Percentiles rank a stretch among this genome's conserved stretches.
These are phyloP conservation scores for Apamea monoglypha DNA, from an alignment of 2,888 invertebrate genomes.

Conservation along the genomic window DNA sequence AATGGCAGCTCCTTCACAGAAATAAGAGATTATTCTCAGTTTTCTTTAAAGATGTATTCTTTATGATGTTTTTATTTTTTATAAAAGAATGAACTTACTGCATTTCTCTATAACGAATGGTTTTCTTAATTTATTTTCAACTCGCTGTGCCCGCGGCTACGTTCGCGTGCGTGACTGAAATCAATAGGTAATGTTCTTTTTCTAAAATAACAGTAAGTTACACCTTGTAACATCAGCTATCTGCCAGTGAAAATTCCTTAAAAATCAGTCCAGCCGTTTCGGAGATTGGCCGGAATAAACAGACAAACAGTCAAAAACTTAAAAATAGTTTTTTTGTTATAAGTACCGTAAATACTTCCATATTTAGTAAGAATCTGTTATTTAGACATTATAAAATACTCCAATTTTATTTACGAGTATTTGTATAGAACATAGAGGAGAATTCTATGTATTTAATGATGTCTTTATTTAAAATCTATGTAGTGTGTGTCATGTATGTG, in stretches of 20 bases:
- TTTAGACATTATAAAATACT: background rate
- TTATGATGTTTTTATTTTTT: slow-evolving; percentile 24
- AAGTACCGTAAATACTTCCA: too few species aligned
- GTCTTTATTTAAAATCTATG: background rate
- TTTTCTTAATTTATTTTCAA: background rate
- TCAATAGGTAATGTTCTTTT: too few species aligned
- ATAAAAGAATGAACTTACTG: background rate
- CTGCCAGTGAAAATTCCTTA: too few species aligned
- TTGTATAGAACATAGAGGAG: background rate
- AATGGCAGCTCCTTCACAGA: slow-evolving; percentile 56
- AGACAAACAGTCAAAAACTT: too few species aligned
- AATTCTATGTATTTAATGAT: background rate
- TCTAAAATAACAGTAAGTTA: too few species aligned
- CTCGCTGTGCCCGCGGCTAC: too few species aligned
- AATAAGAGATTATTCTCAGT: slow-evolving; percentile 50
- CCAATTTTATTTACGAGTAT: background rate
- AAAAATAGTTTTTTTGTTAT: too few species aligned
- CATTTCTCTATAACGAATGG: background rate
- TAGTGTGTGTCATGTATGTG: background rate
- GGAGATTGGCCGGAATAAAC: too few species aligned
- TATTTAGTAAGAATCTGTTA: too few species aligned
- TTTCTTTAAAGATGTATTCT: slow-evolving; percentile 39
- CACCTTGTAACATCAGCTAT: too few species aligned
- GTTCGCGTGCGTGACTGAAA: too few species aligned
- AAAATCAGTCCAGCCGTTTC: too few species aligned